These are phyloP conservation scores for Lasiurus cinereus DNA, from an alignment of 2,113 vertebrate genomes.

Conservation along the genomic window DNA sequence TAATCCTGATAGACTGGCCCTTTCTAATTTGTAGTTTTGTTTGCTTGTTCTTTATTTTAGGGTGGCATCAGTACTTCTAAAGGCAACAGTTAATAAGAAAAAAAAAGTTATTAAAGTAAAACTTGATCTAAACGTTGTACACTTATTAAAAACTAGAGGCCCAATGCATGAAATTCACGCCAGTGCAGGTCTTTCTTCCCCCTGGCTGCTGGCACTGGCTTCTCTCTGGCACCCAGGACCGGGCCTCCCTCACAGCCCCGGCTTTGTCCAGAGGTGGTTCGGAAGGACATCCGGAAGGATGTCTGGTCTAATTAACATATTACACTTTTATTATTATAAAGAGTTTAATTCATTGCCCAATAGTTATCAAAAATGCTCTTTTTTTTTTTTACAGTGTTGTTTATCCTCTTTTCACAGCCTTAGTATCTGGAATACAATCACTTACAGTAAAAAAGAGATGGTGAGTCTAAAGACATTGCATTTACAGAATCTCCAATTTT, in stretches of 20 bases:
- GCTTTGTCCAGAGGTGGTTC: too few relatives aligned
- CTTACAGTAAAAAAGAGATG: not conserved
- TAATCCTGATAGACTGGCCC: constrained; percentile 11
- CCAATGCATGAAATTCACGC: too few relatives aligned
- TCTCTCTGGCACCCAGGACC: too few relatives aligned
- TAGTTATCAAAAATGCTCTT: not conserved
- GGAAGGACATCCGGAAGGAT: too few relatives aligned
- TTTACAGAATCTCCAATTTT: not conserved
- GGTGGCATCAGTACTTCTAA: not conserved
- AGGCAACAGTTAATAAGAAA: not conserved
- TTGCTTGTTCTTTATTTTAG: constrained; percentile 9
- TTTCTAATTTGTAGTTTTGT: not conserved
- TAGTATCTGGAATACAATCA: not conserved
- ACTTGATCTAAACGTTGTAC: not conserved
- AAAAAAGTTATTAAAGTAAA: not conserved
- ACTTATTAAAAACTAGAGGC: not conserved
- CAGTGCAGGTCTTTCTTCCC: too few relatives aligned
- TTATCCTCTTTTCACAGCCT: not conserved
- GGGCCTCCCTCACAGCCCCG: too few relatives aligned
- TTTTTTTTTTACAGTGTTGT: not conserved
- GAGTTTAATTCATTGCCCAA: not conserved
- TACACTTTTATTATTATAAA: not conserved
- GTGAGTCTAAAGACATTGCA: not conserved
- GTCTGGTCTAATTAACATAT: too few relatives aligned
- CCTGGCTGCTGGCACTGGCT: too few relatives aligned